phyloP scores from a whole-genome alignment of 2,113 vertebrate species.

The Percina caprodes region DNA sequence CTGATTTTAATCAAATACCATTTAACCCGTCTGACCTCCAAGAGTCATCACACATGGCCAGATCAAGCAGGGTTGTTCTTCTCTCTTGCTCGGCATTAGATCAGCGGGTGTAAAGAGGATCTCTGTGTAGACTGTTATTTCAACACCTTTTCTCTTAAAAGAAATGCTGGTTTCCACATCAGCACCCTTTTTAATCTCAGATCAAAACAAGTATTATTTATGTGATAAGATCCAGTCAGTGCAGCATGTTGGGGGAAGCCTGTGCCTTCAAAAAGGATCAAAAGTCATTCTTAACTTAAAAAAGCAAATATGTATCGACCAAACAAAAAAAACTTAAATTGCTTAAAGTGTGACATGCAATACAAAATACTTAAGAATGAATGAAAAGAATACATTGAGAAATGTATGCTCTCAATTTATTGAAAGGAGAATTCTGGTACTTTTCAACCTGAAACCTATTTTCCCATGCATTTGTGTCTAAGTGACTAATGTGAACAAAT shows the following conservation, averaged over 20 bases:
- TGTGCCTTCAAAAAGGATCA: conserved; percentile 21
- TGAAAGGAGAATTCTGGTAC: no score
- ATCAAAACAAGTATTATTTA: conserved; percentile 58
- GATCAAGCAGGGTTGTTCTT: conserved; percentile 76
- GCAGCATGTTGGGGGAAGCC: neutral
- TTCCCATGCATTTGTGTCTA: no score
- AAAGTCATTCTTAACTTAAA: conserved; percentile 5
- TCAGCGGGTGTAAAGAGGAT: conserved; percentile 67
- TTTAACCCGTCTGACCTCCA: conserved; percentile 86
- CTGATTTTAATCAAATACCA: conserved; percentile 89
- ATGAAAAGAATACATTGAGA: neutral
- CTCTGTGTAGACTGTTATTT: conserved; percentile 63
- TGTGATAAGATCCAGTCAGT: conserved; percentile 45
- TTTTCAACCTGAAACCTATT: no score
- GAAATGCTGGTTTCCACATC: conserved; percentile 64
- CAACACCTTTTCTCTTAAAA: conserved; percentile 63
- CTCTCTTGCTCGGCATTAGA: conserved; percentile 74
- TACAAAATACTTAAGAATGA: neutral
- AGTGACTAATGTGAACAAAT: no score
- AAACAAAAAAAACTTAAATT: neutral
- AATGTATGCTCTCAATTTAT: neutral
- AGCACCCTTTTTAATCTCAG: conserved; percentile 57
- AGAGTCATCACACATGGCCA: conserved; percentile 82
- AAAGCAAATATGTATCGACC: neutral
- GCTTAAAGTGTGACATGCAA: neutral